A percentile compares a stretch with the other conserved stretches of the same genome.
Conservation (phyloP, 2,888 invertebrate genomes). For the Hymenopus coronatus region DNA sequence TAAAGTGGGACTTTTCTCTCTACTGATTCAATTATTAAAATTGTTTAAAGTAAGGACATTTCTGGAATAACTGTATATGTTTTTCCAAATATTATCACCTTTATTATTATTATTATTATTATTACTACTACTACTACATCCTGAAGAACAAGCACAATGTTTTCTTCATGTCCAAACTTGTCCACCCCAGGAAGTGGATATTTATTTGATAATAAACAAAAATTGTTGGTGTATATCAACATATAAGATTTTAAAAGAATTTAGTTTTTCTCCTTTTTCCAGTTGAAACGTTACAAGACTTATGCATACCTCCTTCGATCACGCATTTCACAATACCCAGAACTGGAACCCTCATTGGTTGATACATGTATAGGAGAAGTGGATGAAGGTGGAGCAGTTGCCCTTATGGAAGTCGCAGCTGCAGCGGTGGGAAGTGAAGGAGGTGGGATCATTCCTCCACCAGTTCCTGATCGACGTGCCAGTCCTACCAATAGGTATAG, state of each 20-base stretch:
- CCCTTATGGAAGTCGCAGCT: slow-evolving; percentile 50
- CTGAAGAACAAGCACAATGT: too few species aligned
- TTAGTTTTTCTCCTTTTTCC: slow-evolving; percentile 28
- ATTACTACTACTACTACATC: too few species aligned
- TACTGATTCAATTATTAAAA: too few species aligned
- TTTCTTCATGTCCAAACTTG: too few species aligned
- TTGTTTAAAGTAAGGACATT: too few species aligned
- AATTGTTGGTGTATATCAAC: not conserved
- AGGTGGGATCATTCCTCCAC: slow-evolving; percentile 40
- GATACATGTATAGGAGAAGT: slow-evolving; percentile 59
- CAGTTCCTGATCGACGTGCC: slow-evolving; percentile 35
- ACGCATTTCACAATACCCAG: slow-evolving; percentile 57
- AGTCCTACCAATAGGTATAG: slow-evolving; percentile 63
- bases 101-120: too few species aligned
- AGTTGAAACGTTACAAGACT: slow-evolving; percentile 81
- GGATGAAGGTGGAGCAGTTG: slow-evolving; percentile 45
- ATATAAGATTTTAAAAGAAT: not conserved
- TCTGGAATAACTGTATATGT: too few species aligned
- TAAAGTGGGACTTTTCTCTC: too few species aligned
- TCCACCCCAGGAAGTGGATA: too few species aligned
- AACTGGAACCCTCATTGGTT: slow-evolving; percentile 47
- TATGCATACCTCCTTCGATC: slow-evolving; percentile 74
- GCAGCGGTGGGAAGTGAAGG: slow-evolving; percentile 48
- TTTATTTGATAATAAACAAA: too few species aligned
- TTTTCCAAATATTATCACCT: too few species aligned